A percentile compares a stretch with the other conserved stretches of the same genome.
These are phyloP conservation scores for Cecidostiba fungosa DNA, from an alignment of 2,888 invertebrate genomes.

Conservation along the genomic window DNA sequence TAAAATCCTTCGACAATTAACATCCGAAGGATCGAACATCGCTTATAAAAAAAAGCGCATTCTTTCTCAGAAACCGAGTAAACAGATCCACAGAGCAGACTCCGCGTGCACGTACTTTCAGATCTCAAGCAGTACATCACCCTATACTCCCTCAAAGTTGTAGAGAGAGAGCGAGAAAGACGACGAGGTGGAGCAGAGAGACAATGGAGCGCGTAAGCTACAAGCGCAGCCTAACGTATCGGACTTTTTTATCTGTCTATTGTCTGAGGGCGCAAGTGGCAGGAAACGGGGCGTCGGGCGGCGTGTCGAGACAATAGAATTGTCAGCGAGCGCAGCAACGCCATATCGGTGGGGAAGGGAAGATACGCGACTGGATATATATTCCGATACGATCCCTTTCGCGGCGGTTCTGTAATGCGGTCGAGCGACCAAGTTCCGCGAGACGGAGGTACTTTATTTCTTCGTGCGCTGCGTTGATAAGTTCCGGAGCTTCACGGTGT, in stretches of 20 bases:
- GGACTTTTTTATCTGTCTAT: conserved; percentile 32
- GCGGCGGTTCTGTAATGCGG: conserved; percentile 8
- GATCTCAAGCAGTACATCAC: neutral
- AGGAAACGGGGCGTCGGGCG: neutral
- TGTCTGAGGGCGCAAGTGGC: conserved; percentile 14
- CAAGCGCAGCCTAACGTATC: conserved; percentile 33
- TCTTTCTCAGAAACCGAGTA: neutral
- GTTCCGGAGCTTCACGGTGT: neutral
- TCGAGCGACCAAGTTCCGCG: neutral
- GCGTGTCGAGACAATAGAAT: conserved; percentile 39
- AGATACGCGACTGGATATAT: conserved; percentile 18
- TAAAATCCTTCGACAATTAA: no score
- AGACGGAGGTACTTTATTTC: neutral
- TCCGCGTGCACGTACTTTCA: neutral
- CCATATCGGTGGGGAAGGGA: neutral
- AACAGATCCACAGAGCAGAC: neutral
- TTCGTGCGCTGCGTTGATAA: neutral
- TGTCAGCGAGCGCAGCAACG: neutral
- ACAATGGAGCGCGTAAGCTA: conserved; percentile 12
- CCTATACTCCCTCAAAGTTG: neutral
- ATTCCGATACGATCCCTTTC: conserved; percentile 14
- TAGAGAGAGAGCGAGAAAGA: neutral
- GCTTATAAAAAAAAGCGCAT: no score
- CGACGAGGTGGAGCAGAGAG: neutral
- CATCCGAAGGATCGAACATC: no score